Percentiles rank a stretch among this genome's conserved stretches.
These are phyloP conservation scores for Geococcyx californianus DNA, from an alignment of 2,113 vertebrate genomes.

Conservation along the genomic window DNA sequence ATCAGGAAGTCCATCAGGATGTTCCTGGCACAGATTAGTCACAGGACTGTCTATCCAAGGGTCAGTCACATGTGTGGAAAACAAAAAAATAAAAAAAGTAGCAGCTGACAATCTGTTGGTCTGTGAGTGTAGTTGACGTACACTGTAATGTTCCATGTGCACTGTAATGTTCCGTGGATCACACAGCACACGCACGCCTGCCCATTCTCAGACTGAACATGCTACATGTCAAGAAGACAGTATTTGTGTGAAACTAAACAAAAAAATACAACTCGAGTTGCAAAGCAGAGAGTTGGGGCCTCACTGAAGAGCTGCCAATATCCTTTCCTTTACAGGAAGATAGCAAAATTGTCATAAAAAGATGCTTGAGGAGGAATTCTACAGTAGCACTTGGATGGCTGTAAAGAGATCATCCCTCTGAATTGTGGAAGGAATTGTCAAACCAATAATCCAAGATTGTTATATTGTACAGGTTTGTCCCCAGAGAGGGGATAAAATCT, in stretches of 20 bases:
- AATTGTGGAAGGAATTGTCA: neutral
- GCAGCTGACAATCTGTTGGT: neutral
- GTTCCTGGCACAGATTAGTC: constrained; percentile 56
- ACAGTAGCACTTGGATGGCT: neutral
- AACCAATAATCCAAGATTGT: neutral
- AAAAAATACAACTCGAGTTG: neutral
- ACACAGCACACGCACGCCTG: accelerated
- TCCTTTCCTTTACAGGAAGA: constrained; percentile 13
- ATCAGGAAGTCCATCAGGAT: constrained; percentile 56
- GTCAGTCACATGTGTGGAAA: constrained; percentile 54
- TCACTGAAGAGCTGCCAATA: constrained; percentile 5
- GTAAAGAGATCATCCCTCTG: neutral
- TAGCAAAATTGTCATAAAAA: constrained; percentile 39
- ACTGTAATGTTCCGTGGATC: neutral
- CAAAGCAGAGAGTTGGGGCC: neutral
- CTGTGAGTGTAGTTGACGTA: neutral
- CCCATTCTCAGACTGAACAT: neutral
- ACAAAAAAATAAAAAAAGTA: neutral
- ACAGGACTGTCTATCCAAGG: constrained; percentile 44
- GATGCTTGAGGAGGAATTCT: neutral
- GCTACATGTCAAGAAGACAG: neutral
- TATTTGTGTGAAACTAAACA: neutral
- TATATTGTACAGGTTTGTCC: neutral
- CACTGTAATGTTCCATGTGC: neutral
- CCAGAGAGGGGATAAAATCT: neutral